phyloP scores from a whole-genome alignment of 2,888 invertebrate species.

The Caenorhabditis sulstoni region DNA sequence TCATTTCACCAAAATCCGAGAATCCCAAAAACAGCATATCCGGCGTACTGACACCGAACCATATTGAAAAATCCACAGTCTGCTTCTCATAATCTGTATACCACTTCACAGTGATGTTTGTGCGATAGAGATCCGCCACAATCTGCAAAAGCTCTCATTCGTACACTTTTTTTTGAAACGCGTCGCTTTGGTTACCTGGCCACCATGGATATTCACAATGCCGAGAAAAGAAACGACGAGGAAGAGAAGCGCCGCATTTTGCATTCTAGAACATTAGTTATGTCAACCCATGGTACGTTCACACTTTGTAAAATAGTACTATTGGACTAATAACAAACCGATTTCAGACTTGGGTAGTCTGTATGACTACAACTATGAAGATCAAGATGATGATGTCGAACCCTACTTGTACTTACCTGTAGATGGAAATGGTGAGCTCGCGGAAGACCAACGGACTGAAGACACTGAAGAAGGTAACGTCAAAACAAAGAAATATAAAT shows the following conservation, averaged over 20 bases:
- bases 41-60: conserved; percentile 43
- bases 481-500: too few relatives aligned
- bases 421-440: not conserved
- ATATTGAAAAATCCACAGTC: conserved; percentile 54
- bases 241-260: conserved; percentile 4
- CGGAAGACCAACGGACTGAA: conserved; percentile 12
- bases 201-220: conserved; percentile 28
- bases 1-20: conserved; percentile 76
- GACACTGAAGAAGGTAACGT: conserved; percentile 35
- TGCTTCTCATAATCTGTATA: conserved; percentile 58
- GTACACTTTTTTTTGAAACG: not conserved
- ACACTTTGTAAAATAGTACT: too few relatives aligned
- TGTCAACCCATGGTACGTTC: conserved; percentile 38
- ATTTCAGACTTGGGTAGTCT: conserved; percentile 32
- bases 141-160: too few relatives aligned
- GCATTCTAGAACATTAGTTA: conserved; percentile 42
- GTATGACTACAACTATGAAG: conserved; percentile 49
- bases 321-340: too few relatives aligned
- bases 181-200: conserved; percentile 52
- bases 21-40: conserved; percentile 75
- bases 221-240: not conserved
- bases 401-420: conserved; percentile 49
- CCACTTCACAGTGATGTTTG: conserved; percentile 59
- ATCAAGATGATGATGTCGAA: conserved; percentile 41
- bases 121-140: conserved; percentile 36